Conservation (phyloP, 2,888 invertebrate species). For the Falcaria lacertinaria region DNA sequence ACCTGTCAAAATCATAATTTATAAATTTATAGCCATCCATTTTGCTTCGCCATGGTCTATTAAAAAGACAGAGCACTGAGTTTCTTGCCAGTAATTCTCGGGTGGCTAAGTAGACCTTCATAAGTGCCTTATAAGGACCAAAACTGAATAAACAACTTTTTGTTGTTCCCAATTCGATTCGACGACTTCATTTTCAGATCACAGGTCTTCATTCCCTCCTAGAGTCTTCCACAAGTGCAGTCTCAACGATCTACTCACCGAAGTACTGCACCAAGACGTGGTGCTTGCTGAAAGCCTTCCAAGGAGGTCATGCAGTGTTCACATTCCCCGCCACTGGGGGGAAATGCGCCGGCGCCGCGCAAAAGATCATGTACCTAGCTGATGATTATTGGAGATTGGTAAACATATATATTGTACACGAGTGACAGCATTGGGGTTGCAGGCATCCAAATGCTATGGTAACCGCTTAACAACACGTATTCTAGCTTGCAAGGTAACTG, state of each 20-base stretch:
- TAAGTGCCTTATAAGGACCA: no score
- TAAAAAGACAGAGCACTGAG: no score
- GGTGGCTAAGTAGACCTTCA: no score
- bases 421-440: no score
- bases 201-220: constrained; percentile 91
- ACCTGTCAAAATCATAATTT: no score
- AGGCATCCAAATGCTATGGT: no score
- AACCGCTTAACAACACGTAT: no score
- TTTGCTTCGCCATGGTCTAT: no score
- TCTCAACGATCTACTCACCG: constrained; percentile 93
- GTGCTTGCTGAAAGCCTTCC: constrained; percentile 82
- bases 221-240: constrained; percentile 81
- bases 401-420: no score
- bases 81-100: not conserved
- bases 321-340: constrained; percentile 93
- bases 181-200: constrained; percentile 77
- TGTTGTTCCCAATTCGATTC: not conserved
- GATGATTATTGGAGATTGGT: constrained; percentile 92
- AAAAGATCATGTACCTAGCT: constrained; percentile 95
- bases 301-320: constrained; percentile 91
- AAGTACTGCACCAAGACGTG: constrained; percentile 89
- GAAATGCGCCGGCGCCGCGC: constrained; percentile 98
- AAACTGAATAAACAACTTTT: not conserved
- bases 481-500: no score
- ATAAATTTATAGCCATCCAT: no score